These are phyloP conservation scores for Amphiprion ocellaris DNA, from an alignment of 2,113 vertebrate species.

Conservation along the genomic window DNA sequence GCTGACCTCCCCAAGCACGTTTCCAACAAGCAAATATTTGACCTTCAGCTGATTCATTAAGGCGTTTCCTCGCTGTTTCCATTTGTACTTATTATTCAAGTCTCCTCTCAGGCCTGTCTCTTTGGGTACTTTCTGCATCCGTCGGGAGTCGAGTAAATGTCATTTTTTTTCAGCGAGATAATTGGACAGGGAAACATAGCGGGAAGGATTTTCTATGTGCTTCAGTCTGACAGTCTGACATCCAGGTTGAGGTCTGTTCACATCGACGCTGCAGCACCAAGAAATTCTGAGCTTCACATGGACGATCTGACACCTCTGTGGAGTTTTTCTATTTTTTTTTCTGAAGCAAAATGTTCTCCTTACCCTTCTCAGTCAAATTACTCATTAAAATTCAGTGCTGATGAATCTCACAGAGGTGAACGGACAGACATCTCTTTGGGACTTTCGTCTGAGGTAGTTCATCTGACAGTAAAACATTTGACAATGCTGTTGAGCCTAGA, in stretches of 20 bases:
- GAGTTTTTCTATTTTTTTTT: not conserved
- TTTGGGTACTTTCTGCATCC: constrained; percentile 43
- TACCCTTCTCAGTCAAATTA: constrained; percentile 53
- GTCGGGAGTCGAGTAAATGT: constrained; percentile 62
- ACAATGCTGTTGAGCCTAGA: not conserved
- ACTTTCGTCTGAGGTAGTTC: constrained; percentile 5
- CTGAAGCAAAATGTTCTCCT: constrained; percentile 13
- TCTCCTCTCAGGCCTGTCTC: constrained; percentile 51
- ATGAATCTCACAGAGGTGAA: constrained; percentile 49
- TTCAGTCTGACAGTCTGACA: constrained; percentile 69
- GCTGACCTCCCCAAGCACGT: constrained; percentile 27
- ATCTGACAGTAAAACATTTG: constrained; percentile 23
- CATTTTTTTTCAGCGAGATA: constrained; percentile 64
- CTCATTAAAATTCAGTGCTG: constrained; percentile 58
- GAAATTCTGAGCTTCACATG: constrained; percentile 37
- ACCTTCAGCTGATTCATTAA: constrained; percentile 56
- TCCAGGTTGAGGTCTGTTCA: constrained; percentile 60
- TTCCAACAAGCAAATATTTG: constrained; percentile 44
- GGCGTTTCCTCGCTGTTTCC: constrained; percentile 33
- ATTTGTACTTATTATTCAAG: constrained; percentile 59
- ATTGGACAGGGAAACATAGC: constrained; percentile 71
- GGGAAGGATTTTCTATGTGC: constrained; percentile 45
- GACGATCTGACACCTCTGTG: constrained; percentile 45
- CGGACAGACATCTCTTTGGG: constrained; percentile 43
- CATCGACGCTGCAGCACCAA: not conserved